Percentiles rank a stretch among this genome's conserved stretches.
phyloP scores from a whole-genome alignment of 2,888 invertebrate species.

The Cerastoderma edule region DNA sequence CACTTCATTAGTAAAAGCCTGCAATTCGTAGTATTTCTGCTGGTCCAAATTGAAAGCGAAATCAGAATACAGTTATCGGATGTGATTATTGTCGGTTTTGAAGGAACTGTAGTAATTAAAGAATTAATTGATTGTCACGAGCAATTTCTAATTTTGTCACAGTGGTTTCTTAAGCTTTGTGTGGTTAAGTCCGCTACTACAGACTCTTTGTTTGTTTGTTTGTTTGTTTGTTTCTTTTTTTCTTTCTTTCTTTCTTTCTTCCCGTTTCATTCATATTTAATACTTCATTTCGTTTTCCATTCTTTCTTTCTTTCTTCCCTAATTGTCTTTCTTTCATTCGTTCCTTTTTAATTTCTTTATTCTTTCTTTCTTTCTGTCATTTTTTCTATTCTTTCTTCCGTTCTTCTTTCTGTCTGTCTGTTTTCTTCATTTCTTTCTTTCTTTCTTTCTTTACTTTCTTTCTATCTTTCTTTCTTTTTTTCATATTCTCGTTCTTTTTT shows the following conservation, averaged over 20 bases:
- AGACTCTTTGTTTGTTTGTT: no score
- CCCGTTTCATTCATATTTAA: neutral
- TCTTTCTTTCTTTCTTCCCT: neutral
- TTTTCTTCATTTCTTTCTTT: neutral
- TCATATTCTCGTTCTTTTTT: neutral
- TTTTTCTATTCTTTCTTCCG: neutral
- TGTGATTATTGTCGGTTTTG: no score
- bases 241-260: slow-evolving; percentile 5
- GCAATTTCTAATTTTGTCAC: no score
- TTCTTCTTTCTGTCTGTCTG: neutral
- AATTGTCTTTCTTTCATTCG: neutral
- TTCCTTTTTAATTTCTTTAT: neutral
- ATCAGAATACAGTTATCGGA: no score
- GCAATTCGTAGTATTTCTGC: no score
- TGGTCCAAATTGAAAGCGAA: no score
- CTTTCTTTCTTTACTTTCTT: neutral
- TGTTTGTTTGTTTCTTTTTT: no score
- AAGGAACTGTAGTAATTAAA: no score
- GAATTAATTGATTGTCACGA: no score
- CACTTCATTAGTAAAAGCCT: no score
- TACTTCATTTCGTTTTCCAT: neutral
- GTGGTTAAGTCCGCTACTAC: no score
- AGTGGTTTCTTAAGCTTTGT: no score
- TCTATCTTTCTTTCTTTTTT: neutral
- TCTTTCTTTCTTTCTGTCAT: neutral